Conservation (phyloP, 2,888 invertebrate species). For the Erebia palarica region DNA sequence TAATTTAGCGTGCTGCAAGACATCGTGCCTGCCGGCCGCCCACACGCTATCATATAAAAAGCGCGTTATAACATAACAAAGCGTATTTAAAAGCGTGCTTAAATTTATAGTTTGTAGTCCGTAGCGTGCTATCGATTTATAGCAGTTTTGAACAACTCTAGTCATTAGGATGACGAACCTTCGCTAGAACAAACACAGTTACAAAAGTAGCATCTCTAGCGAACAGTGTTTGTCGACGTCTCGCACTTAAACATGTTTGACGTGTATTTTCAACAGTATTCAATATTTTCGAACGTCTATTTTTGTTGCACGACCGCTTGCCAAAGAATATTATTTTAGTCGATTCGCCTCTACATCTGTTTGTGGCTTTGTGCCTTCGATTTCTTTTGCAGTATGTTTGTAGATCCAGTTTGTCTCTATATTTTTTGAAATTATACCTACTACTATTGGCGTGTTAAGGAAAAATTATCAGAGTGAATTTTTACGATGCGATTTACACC, state of each 20-base stretch:
- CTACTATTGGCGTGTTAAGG: too few species aligned
- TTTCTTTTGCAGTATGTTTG: not conserved
- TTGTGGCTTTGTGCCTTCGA: conserved; percentile 1
- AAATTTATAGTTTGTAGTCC: too few species aligned
- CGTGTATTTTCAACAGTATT: conserved; percentile 77
- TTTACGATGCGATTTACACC: too few species aligned
- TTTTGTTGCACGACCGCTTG: conserved; percentile 65
- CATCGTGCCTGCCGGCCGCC: too few species aligned
- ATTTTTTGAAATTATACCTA: too few species aligned
- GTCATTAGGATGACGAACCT: conserved; percentile 11
- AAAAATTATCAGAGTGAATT: too few species aligned
- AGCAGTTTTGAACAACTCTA: too few species aligned
- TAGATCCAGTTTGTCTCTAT: not conserved
- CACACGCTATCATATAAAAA: too few species aligned
- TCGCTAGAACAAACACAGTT: conserved; percentile 10
- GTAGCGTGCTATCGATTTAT: too few species aligned
- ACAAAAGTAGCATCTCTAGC: conserved; percentile 39
- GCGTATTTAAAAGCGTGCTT: too few species aligned
- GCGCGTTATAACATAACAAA: too few species aligned
- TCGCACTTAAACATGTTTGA: conserved; percentile 70
- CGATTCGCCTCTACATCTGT: conserved; percentile 12
- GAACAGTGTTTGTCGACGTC: conserved; percentile 64
- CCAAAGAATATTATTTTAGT: conserved; percentile 54
- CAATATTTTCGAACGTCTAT: conserved; percentile 77
- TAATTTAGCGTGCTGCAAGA: too few species aligned